phyloP scores from a whole-genome alignment of 1,140 invertebrate genomes.

The Antheraea mylitta region DNA sequence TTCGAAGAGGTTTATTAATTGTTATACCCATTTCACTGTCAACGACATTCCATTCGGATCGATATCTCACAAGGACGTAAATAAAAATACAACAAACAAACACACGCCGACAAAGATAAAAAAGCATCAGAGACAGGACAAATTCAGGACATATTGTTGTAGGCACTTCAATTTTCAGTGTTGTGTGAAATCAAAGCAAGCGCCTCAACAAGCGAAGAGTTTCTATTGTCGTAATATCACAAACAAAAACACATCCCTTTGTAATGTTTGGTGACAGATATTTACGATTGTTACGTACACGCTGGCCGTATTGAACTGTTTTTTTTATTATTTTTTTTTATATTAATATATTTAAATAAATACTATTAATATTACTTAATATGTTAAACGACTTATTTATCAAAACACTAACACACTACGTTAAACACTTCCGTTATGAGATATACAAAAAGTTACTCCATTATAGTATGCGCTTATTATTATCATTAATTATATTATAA shows the following conservation, averaged over 20 bases:
- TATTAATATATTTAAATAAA: no score
- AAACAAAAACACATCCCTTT: conserved; percentile 55
- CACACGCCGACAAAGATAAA: conserved; percentile 65
- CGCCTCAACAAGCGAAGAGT: conserved; percentile 50
- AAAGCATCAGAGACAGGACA: conserved; percentile 46
- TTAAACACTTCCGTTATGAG: no score
- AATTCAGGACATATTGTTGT: conserved; percentile 62
- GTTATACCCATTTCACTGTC: conserved; percentile 73
- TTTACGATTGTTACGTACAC: conserved; percentile 39
- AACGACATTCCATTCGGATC: conserved; percentile 62
- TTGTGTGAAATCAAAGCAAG: conserved; percentile 72
- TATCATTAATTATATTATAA: no score
- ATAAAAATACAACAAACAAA: conserved; percentile 52
- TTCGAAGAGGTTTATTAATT: conserved; percentile 70
- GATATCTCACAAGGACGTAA: conserved; percentile 40
- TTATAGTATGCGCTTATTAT: no score
- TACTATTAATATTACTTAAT: background rate
- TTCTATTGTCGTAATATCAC: conserved; percentile 47
- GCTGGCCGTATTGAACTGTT: conserved; percentile 53
- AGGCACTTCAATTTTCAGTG: conserved; percentile 72
- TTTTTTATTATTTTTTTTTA: no score
- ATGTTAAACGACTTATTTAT: no score
- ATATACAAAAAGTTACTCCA: no score
- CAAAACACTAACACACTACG: no score
- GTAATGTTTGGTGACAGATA: conserved; percentile 28